phyloP scores from a whole-genome alignment of 2,797 vertebrate species.

The Chelidonichthys spinosus region DNA sequence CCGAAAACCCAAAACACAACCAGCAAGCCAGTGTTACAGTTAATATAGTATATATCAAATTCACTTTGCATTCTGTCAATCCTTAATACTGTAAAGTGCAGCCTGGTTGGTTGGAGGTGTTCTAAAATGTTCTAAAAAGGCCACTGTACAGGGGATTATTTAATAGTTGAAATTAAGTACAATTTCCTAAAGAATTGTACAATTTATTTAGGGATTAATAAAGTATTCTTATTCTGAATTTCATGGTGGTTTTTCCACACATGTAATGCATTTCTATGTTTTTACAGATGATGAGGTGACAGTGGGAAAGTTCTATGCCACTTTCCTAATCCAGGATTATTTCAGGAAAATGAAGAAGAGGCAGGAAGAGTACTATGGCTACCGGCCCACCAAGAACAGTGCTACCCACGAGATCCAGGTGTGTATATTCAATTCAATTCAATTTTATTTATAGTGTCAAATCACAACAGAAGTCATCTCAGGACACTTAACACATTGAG shows the following conservation, averaged over 20 bases:
- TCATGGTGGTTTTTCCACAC: neutral
- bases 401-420: constrained; percentile 91
- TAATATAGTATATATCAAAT: neutral
- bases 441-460: too few species aligned
- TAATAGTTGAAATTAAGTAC: too few species aligned
- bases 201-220: too few species aligned
- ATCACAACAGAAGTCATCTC: too few species aligned
- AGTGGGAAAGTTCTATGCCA: constrained; percentile 96
- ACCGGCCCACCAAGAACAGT: constrained; percentile 89
- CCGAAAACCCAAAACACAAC: too few species aligned
- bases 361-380: constrained; percentile 95
- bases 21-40: too few species aligned
- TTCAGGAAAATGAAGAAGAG: constrained; percentile 95
- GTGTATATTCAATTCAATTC: too few species aligned
- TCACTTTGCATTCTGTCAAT: neutral
- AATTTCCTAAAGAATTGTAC: too few species aligned
- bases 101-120: neutral
- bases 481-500: too few species aligned
- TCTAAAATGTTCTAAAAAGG: neutral
- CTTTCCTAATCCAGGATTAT: constrained; percentile 95
- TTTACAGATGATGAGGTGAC: constrained; percentile 94
- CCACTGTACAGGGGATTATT: too few species aligned
- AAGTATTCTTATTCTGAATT: too few species aligned
- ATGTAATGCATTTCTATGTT: neutral
- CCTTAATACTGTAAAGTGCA: neutral